Conservation (phyloP, 2,113 vertebrate species). For the Buteo buteo region DNA sequence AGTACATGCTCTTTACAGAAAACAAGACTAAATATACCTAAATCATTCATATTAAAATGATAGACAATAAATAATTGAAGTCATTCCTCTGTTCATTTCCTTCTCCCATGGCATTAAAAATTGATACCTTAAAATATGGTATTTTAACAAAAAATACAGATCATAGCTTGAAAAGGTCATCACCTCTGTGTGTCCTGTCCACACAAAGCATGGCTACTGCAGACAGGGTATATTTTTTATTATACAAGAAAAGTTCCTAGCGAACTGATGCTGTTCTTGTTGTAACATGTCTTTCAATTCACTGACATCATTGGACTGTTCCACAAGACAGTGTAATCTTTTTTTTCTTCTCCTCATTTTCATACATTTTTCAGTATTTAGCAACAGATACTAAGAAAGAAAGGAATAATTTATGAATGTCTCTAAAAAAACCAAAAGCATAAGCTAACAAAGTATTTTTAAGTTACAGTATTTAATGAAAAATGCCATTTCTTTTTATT, state of each 20-base stretch:
- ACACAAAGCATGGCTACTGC: not conserved
- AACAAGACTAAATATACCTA: not conserved
- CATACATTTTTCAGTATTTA: not conserved
- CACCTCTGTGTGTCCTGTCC: accelerated
- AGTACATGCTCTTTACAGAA: not conserved
- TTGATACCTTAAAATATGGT: not conserved
- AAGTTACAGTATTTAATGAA: not conserved
- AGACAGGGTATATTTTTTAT: not conserved
- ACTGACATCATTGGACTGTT: not conserved
- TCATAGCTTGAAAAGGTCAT: not conserved
- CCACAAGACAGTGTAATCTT: not conserved
- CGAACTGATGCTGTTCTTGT: not conserved
- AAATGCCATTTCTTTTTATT: not conserved
- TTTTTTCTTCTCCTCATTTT: not conserved
- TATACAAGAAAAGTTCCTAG: not conserved
- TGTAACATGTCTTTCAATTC: not conserved
- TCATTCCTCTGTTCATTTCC: not conserved
- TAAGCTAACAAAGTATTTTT: accelerated
- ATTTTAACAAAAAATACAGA: not conserved
- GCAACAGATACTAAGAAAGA: not conserved
- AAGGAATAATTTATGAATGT: not conserved
- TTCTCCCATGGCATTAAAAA: not conserved
- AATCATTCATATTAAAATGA: not conserved
- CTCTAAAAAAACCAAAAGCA: not conserved
- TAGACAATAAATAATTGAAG: not conserved